Evolutionary conservation across 1,140 invertebrate species (phyloP).

Genomic region (Portunus trituberculatus): DNA sequence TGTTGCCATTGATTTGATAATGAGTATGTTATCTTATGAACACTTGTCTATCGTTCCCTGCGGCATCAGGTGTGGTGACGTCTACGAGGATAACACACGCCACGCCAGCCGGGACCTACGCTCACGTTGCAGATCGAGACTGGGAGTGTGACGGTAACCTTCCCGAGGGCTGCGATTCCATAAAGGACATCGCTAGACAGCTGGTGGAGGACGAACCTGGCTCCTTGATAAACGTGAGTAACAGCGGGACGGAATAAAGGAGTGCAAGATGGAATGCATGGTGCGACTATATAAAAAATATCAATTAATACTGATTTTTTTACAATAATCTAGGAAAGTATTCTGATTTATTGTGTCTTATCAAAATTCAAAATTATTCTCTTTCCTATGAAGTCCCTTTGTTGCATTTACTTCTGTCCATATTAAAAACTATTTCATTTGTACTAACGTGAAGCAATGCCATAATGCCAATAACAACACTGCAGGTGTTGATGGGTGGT

Average conservation of each 20-base stretch:
- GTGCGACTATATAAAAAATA: too few relatives aligned
- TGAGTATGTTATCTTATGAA: not conserved
- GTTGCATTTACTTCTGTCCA: too few relatives aligned
- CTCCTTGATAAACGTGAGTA: slow-evolving; percentile 42
- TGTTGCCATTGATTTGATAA: not conserved
- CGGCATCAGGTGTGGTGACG: slow-evolving; percentile 83
- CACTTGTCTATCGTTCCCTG: not conserved
- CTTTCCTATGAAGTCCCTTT: too few relatives aligned
- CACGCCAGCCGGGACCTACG: slow-evolving; percentile 92
- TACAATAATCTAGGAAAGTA: too few relatives aligned
- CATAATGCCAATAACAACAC: not conserved
- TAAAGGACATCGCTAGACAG: slow-evolving; percentile 17
- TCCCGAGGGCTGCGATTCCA: not conserved
- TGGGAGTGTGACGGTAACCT: slow-evolving; percentile 87
- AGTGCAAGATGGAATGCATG: too few relatives aligned
- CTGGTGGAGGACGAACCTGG: slow-evolving; percentile 51
- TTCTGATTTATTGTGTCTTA: too few relatives aligned
- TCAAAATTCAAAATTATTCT: too few relatives aligned
- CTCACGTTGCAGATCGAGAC: slow-evolving; percentile 86
- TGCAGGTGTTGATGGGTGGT: slow-evolving; percentile 59
- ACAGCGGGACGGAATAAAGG: too few relatives aligned
- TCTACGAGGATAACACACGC: slow-evolving; percentile 93
- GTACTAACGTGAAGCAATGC: too few relatives aligned
- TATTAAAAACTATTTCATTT: too few relatives aligned
- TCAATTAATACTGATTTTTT: too few relatives aligned